These are phyloP conservation scores for Nemoura dubitans DNA, from an alignment of 2,888 invertebrate species.

Conservation along the genomic window DNA sequence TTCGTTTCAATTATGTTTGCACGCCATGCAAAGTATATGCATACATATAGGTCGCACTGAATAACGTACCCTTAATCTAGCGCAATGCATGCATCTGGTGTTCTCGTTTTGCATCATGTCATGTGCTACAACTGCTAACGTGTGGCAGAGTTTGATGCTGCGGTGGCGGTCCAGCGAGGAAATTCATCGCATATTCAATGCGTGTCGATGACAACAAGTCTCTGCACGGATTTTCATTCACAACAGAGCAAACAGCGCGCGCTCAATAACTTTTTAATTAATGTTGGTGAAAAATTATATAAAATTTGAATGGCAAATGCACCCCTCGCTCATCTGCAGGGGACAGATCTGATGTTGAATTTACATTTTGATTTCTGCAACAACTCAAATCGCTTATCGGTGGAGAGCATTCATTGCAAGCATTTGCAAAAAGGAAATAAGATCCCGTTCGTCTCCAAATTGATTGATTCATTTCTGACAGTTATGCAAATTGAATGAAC, in stretches of 20 bases:
- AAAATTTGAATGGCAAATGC: no score
- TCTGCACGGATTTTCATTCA: background rate
- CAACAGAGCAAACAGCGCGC: background rate
- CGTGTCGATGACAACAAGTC: background rate
- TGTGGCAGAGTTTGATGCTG: background rate
- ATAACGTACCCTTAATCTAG: background rate
- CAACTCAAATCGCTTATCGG: no score
- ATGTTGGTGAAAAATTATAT: no score
- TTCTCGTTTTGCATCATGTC: background rate
- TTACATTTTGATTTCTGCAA: no score
- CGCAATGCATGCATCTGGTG: background rate
- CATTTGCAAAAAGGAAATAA: no score
- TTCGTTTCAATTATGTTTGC: conserved; percentile 12
- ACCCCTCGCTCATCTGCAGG: no score
- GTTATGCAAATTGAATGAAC: no score
- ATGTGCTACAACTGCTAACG: background rate
- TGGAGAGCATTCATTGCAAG: no score
- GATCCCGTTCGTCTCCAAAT: no score
- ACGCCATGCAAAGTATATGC: background rate
- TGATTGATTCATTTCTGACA: no score
- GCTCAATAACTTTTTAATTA: no score
- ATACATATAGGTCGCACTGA: background rate
- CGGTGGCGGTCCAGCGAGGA: background rate
- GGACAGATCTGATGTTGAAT: no score
- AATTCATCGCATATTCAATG: background rate